Base-by-base conservation (phyloP, 2,113 vertebrate genomes). In the Megaleporinus macrocephalus region DNA sequence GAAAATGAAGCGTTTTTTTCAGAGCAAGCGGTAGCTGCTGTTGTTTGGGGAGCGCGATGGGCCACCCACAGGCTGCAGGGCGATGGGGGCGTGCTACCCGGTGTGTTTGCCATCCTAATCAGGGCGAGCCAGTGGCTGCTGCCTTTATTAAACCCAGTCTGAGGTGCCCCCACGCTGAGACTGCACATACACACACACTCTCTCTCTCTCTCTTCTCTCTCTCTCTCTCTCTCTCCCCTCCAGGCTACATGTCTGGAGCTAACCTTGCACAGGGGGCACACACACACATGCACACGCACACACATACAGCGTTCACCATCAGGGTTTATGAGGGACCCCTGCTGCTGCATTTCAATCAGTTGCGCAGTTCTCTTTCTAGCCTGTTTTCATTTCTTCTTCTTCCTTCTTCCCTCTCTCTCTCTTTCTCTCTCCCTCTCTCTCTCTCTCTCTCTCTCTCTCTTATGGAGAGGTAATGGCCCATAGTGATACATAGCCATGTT, bases 41-140 rank as follows among this genome's bases (percentile, higher is more conserved):
- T 86, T 83, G 83, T 87, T 89, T 88, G 70, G 72, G 82, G 83
- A 85, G 82, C 66, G 47, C 83, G 75, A 78, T 83, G 88, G 89
- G 84, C 88, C 91, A 91, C 91, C 89, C 75, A 86, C 76, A 76
- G 90, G 70, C 83, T 85, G 57, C 73, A 79, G 81, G 22, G 61
- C 73, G 49, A 72, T 80, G 88, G 85, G 86, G 80, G 80, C 76
- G 76, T 69, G 80, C 80, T 83, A 82, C 83, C 77, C 73, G 49
- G 87, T 84, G 86, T 90, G 91, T 91, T 91, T 89, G 76, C 81
- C 89, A 84, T 92, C 83, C 89, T 92, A 94, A 94, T 94, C 93
- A 93, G 90, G 88, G 84, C 86, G 75, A 87, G 87, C 89, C 87
- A 83, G 89, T 76, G 83, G 82, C 86, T 80, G 82, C 63, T 79